These are phyloP conservation scores for Leptodactylus fallax DNA, from an alignment of 2,797 vertebrate species.

Conservation along the genomic window DNA sequence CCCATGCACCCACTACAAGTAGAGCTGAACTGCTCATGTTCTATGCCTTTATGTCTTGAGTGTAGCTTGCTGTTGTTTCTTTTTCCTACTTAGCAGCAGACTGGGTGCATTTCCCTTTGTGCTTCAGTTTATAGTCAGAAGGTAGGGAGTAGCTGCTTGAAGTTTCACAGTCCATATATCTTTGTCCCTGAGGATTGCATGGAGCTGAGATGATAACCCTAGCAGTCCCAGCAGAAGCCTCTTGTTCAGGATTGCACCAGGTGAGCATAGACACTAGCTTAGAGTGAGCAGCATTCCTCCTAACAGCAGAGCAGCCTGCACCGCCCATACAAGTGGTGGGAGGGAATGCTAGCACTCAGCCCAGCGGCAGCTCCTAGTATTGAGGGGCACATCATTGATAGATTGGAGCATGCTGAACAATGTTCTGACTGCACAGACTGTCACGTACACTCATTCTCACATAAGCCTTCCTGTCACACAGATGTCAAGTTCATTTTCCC, in stretches of 20 bases:
- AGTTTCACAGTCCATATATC: slow-evolving; percentile 26
- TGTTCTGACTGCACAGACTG: not conserved
- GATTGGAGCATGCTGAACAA: not conserved
- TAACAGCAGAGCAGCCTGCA: not conserved
- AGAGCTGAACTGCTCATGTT: not conserved
- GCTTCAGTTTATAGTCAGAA: slow-evolving; percentile 4
- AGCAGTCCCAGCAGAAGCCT: not conserved
- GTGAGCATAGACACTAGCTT: not conserved
- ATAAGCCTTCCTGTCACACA: not conserved
- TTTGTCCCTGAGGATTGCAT: not conserved
- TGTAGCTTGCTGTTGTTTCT: slow-evolving; percentile 7
- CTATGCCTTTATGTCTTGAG: not conserved
- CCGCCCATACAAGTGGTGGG: slow-evolving; percentile 17
- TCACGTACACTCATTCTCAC: not conserved
- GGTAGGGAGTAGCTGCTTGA: slow-evolving; percentile 17
- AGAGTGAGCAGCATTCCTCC: not conserved
- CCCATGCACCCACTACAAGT: not conserved
- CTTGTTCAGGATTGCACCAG: not conserved
- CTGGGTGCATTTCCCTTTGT: slow-evolving; percentile 23
- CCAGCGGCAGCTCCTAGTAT: not conserved
- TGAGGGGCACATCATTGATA: not conserved
- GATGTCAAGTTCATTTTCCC: slow-evolving; percentile 16
- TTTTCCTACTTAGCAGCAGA: slow-evolving; percentile 39
- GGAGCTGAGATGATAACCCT: not conserved
- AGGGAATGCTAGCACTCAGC: not conserved